Conservation (phyloP, 2,113 vertebrate genomes). For the Tympanuchus pallidicinctus region DNA sequence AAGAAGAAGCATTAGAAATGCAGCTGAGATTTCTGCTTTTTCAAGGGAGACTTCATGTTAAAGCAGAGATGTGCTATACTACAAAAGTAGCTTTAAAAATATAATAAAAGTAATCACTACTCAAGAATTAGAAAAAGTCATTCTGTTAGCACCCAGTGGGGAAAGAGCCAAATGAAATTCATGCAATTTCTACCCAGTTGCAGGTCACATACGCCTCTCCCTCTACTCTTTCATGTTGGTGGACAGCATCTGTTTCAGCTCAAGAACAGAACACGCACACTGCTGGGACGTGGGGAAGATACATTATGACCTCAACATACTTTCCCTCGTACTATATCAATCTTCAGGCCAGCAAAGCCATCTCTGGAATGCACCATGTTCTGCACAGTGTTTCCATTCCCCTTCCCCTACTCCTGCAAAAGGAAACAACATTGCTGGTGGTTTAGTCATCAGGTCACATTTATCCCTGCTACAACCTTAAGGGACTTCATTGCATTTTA, state of each 20-base stretch:
- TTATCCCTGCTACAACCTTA: background rate
- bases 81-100: background rate
- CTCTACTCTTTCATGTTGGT: background rate
- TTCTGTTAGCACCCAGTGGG: background rate
- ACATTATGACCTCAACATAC: background rate
- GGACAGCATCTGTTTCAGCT: constrained; percentile 40
- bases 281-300: background rate
- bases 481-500: constrained; percentile 24
- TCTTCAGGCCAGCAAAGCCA: background rate
- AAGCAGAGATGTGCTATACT: background rate
- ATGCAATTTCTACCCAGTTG: accelerated
- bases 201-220: accelerated
- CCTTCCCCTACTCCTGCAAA: background rate
- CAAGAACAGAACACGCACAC: background rate
- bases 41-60: background rate
- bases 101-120: background rate
- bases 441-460: constrained; percentile 21
- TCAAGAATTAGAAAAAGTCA: background rate
- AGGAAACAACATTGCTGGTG: background rate
- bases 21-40: background rate
- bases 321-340: background rate
- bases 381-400: background rate
- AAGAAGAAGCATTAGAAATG: background rate
- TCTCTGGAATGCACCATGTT: background rate
- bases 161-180: background rate